Base-by-base conservation (phyloP, 2,797 vertebrate species). In the Scarus forsteni region DNA sequence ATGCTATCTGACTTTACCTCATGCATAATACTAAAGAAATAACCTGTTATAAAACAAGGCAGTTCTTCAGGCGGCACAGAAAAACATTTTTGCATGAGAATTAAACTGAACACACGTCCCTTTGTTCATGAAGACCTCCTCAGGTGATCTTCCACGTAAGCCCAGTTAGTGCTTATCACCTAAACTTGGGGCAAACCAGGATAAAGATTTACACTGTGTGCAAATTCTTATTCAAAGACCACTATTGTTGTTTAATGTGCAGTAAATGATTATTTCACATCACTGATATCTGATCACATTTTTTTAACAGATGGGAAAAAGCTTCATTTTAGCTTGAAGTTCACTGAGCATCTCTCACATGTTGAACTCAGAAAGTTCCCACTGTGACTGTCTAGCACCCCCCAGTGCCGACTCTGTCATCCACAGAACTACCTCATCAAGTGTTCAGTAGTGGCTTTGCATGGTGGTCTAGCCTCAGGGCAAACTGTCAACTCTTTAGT, bases 401-500 rank as follows among this genome's bases (percentile, higher is more conserved):
- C 80, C 91, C 92, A 85, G 88, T 87, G 91, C 80, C 55, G 9
- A 46, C 44, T 51, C 1, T 2, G 40, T 43, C 45, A 66, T 36
- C 38, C 88, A 67, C 83, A 83, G 50, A 34, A 14, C 9, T 38
- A 39, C 38, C 7, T 39, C 38, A 39, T 27, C 2, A 27, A 27
- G 6, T 10, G 10, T 5, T 38, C 5, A 11, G 60, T 19, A 36
- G 36, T 7, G 42, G 10, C 8, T 4, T 27, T 36, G 12, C 6
- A 54, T 15, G 3, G 8, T 61, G 6, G n/a, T 5, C 6, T 10
- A 10, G 8, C n/a, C 15, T 0, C 27, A 27, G 27, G 27, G 4
- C 27, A 4, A 2, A 27, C 27, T 27, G 27, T 27, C 27, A 2
- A 2, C 27, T 27, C 27, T 4, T 4, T 27, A 27, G 27, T 27